Evolutionary conservation across 1,140 invertebrate species (phyloP).

Genomic region (Drosophila parvula): DNA sequence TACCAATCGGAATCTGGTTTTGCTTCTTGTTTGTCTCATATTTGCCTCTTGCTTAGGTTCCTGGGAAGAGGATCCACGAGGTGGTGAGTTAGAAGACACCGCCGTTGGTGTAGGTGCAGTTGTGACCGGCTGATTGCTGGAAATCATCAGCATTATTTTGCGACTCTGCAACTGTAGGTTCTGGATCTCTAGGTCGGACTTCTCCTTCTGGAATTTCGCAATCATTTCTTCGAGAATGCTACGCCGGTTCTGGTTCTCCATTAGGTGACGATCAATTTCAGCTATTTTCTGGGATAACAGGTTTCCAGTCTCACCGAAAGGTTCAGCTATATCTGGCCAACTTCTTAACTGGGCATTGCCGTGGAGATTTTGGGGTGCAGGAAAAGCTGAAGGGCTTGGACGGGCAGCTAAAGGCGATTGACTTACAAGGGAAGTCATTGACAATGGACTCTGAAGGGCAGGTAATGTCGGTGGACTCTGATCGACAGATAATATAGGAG

Average conservation of each 20-base stretch:
- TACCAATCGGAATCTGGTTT: constrained; percentile 8
- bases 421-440: not conserved
- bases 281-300: constrained; percentile 55
- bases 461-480: not conserved
- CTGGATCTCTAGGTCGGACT: constrained; percentile 66
- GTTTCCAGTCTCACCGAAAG: constrained; percentile 24
- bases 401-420: no score
- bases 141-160: constrained; percentile 62
- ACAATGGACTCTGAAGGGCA: not conserved
- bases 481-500: not conserved
- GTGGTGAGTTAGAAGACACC: constrained; percentile 6
- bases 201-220: constrained; percentile 76
- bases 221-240: constrained; percentile 80
- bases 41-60: constrained; percentile 1
- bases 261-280: constrained; percentile 72
- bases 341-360: not conserved
- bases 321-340: not conserved
- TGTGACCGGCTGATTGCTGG: constrained; percentile 5
- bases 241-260: constrained; percentile 75
- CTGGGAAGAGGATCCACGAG: not conserved
- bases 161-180: constrained; percentile 73
- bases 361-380: constrained; percentile 11
- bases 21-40: constrained; percentile 21
- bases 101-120: not conserved
- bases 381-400: not conserved